Evolutionary conservation across 2,888 invertebrate species (phyloP), one percentile per base, ranked within the genome.

Genomic region (Tachina fera): DNA sequence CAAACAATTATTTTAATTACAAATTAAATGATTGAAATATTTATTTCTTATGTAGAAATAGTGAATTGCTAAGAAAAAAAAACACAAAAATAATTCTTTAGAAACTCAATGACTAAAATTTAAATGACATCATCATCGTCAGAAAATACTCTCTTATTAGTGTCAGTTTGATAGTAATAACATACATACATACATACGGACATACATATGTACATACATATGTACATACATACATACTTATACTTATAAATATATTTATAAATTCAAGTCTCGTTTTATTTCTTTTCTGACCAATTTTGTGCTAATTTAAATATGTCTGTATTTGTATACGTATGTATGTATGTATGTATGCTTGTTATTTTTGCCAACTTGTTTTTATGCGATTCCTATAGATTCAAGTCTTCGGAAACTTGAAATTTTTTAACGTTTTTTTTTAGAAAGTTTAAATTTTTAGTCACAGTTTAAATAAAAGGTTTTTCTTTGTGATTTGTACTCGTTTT

Each of bases 101-200:
- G 19, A 47, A 68, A 53, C 58, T 39, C 31, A 70, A 70, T 70
- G 74, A 65, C 60, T 80, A 58, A 68, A 63, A 63, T 63, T 86
- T 58, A 72, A 76, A 86, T 86, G 86, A 86, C 86, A 86, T 86
- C 86, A 86, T 31, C 31, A 31, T 31, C 31, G 31, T 68, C 9
- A 47, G 6, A 45, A n/a, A 49, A 75, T 31, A 31, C 31, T 31
- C 31, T 31, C 31, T n/a, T 31, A 4, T 31, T 31, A 31, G 31
- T 31, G 31, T 31, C 31, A 31, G 31, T 31, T 31, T 31, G 31
- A 31, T 31, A 31, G 31, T 31, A 58, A 72, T 8, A 43, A 43
- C 10, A 22, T 49, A 14, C 13, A 49, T 14, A 49, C n/a, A n/a
- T n/a, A n/a, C n/a, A n/a, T n/a, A n/a, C 13, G 11, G 6, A 47